Conservation (phyloP, 2,797 vertebrate genomes). For the Acanthis flammea region DNA sequence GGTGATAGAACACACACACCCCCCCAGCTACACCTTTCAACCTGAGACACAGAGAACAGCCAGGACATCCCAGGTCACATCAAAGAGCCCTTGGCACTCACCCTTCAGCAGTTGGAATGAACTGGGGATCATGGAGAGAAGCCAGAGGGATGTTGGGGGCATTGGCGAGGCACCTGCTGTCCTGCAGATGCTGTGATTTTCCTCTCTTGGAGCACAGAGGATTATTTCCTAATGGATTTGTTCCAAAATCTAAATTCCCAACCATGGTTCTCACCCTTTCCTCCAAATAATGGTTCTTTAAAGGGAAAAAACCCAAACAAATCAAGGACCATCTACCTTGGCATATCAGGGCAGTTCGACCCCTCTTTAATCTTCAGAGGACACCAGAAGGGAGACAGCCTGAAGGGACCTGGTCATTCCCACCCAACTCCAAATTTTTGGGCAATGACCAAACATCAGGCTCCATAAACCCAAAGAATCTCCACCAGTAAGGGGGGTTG, state of each 20-base stretch:
- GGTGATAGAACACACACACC: too few relatives aligned
- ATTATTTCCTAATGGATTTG: neutral
- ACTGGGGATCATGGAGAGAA: neutral
- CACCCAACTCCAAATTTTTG: neutral
- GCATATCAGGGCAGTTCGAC: fast-evolving
- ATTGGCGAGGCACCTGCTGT: neutral
- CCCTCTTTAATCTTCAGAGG: neutral
- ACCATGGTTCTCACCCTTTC: too few relatives aligned
- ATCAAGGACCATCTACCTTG: neutral
- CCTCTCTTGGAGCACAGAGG: neutral
- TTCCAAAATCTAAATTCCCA: neutral
- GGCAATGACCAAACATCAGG: neutral
- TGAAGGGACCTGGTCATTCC: neutral
- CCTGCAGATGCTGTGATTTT: neutral
- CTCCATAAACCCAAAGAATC: neutral
- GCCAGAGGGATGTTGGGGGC: neutral
- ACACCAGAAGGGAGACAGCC: neutral
- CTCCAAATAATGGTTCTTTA: neutral
- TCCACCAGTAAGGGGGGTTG: neutral
- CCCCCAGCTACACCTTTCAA: neutral
- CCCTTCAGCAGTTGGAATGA: neutral
- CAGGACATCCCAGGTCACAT: neutral
- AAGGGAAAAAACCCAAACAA: neutral
- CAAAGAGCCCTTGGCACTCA: neutral
- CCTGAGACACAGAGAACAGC: neutral